These are phyloP conservation scores for Cervus canadensis DNA, from an alignment of 2,113 vertebrate genomes.

Conservation along the genomic window DNA sequence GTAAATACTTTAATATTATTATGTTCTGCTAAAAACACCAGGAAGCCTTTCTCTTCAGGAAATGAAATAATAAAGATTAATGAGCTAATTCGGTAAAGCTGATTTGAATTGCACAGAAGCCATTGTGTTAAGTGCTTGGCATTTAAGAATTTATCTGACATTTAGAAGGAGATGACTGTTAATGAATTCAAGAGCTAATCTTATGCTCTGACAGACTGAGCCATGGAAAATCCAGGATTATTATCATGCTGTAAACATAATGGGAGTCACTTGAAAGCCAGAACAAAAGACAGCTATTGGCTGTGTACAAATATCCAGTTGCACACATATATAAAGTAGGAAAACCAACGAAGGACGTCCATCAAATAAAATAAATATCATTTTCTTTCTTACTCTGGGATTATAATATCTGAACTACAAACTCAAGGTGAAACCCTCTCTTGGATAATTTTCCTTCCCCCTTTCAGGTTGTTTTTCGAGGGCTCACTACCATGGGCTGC, in stretches of 20 bases:
- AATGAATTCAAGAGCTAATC: constrained; percentile 72
- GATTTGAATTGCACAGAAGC: constrained; percentile 61
- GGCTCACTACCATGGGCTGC: not conserved
- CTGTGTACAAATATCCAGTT: not conserved
- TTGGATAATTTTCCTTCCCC: not conserved
- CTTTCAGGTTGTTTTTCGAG: not conserved
- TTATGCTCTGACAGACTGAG: constrained; percentile 56
- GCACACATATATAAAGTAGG: not conserved
- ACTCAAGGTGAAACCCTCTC: not conserved
- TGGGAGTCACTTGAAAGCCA: constrained; percentile 31
- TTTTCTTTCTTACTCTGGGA: not conserved
- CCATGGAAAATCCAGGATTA: constrained; percentile 65
- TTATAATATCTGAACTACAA: not conserved
- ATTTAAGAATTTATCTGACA: constrained; percentile 69
- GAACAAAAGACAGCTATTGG: not conserved
- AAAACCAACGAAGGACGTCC: not conserved
- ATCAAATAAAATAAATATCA: not conserved
- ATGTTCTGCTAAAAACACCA: constrained; percentile 24
- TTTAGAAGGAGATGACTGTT: constrained; percentile 64
- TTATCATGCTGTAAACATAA: constrained; percentile 66
- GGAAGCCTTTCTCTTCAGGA: constrained; percentile 22
- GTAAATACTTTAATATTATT: constrained; percentile 32
- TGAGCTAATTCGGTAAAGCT: constrained; percentile 54
- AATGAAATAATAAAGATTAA: constrained; percentile 53
- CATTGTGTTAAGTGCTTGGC: constrained; percentile 55